Base-by-base conservation (phyloP, 1,140 invertebrate genomes). In the Drosophila willistoni region DNA sequence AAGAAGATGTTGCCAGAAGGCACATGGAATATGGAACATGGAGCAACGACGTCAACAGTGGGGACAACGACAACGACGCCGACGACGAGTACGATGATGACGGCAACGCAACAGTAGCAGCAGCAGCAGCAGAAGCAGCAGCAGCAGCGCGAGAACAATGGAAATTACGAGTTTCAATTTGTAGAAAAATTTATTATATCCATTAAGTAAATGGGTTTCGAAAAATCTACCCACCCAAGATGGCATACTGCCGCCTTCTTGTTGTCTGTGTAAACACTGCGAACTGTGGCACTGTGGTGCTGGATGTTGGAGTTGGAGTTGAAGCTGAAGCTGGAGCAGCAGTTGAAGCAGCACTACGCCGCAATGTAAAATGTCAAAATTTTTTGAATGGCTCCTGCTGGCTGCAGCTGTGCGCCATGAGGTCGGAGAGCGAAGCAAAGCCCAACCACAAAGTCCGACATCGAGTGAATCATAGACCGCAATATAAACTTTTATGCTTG, bases 121-220 rank as follows among this genome's bases (percentile, higher is more conserved):
- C 17, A 64, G 47, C 51, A 71, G n/a, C n/a, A n/a, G n/a, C n/a
- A n/a, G n/a, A n/a, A 54, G 44, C 62, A 64, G 33, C 17, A 64
- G 56, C 57, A 72, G 65, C 77, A 72, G 71, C 80, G 84, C 85
- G 84, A 89, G 85, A 90, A 89, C 84, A 89, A 90, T 90, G 81
- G 79, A 90, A 90, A 90, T 90, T 90, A 90, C 85, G 85, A 90
- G 85, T 90, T 90, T 90, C 85, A 90, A 90, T 90, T 90, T 90
- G 85, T 84, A 90, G 78, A 90, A 89, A 90, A 90, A 90, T 90
- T 90, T 90, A 90, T 90, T 90, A 90, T 90, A 90, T 90, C 85
- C 85, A 90, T 90, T 90, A 90, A 90, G 85, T 90, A 90, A 90
- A 90, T 90, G 85, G 85, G 85, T 90, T 90, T 90, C 85, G 65